Percentiles rank a stretch among this genome's conserved stretches.
Conservation (phyloP, 2,797 vertebrate genomes). For the Triplophysa bombifrons region DNA sequence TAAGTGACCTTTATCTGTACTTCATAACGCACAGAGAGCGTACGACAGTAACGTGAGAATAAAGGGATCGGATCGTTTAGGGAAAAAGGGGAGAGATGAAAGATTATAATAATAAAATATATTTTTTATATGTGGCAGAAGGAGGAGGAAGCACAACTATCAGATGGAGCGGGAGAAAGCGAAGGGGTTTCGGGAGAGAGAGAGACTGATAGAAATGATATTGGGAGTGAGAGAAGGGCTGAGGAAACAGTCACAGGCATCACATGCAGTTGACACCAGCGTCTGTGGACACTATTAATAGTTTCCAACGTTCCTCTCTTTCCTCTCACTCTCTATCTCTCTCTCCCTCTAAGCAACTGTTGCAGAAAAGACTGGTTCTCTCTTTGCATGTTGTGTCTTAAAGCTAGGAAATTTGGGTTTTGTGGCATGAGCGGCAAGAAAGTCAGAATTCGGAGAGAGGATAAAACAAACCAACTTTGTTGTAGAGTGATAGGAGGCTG, state of each 20-base stretch:
- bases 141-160: slow-evolving; percentile 7
- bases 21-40: slow-evolving; percentile 33
- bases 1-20: slow-evolving; percentile 38
- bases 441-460: slow-evolving; percentile 2
- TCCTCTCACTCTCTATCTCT: slow-evolving; percentile 28
- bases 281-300: slow-evolving; percentile 57
- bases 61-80: neutral
- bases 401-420: slow-evolving; percentile 13
- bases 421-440: neutral
- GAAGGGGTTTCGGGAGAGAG: slow-evolving; percentile 14
- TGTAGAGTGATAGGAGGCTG: neutral
- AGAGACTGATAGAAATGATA: slow-evolving; percentile 15
- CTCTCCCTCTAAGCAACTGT: slow-evolving; percentile 30
- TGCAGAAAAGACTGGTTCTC: slow-evolving; percentile 39
- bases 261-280: slow-evolving; percentile 66
- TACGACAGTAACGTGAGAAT: slow-evolving; percentile 15
- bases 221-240: slow-evolving; percentile 44
- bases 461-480: neutral
- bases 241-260: slow-evolving; percentile 60
- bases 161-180: slow-evolving; percentile 16
- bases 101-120: slow-evolving; percentile 2
- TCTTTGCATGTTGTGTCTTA: slow-evolving; percentile 42
- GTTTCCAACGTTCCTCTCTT: slow-evolving; percentile 46
- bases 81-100: neutral
- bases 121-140: neutral